Evolutionary conservation across 1,140 invertebrate genomes (phyloP).

Genomic region (Dendrolimus punctatus): DNA sequence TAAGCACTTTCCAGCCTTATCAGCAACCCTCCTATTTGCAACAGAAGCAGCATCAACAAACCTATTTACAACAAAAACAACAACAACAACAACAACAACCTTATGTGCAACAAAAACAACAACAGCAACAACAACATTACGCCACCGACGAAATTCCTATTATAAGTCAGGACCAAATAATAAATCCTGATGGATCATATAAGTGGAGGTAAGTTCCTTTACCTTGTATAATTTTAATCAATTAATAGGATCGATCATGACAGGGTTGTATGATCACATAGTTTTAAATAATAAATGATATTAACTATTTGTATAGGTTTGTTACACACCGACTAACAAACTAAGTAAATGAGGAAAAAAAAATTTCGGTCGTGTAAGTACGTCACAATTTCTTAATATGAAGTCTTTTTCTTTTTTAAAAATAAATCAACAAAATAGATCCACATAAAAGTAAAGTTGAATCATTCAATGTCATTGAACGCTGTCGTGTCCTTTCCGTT

Average conservation of each 20-base stretch:
- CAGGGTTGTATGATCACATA: not conserved
- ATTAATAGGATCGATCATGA: not conserved
- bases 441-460: too few species aligned
- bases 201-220: conserved; percentile 70
- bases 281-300: not conserved
- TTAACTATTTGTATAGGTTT: not conserved
- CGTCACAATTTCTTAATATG: not conserved
- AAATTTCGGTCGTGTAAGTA: not conserved
- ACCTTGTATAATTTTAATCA: too few species aligned
- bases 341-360: not conserved
- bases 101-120: conserved; percentile 21
- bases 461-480: too few species aligned
- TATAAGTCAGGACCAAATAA: conserved; percentile 75
- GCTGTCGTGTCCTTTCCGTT: too few species aligned
- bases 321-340: too few species aligned
- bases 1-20: conserved; percentile 35
- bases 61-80: conserved; percentile 19
- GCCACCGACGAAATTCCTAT: conserved; percentile 75
- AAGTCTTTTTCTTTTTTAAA: too few species aligned
- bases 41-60: conserved; percentile 7
- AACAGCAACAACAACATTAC: conserved; percentile 35
- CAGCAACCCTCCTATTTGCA: conserved; percentile 7
- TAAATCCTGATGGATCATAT: conserved; percentile 80
- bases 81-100: conserved; percentile 24
- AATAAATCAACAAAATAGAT: too few species aligned